Evolutionary conservation across 2,113 vertebrate genomes (phyloP).

Genomic region (Passer domesticus): DNA sequence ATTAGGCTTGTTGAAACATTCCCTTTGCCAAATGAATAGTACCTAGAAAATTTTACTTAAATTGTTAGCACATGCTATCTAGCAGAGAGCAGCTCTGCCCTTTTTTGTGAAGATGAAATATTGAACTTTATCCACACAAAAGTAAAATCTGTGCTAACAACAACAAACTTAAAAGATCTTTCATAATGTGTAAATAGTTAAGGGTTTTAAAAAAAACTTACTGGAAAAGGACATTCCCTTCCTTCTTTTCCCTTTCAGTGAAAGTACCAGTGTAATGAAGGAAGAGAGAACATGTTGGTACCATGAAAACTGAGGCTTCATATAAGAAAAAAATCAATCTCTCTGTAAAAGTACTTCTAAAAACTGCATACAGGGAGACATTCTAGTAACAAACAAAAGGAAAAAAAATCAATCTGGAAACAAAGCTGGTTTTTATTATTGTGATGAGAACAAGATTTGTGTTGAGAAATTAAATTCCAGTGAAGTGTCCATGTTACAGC

Average conservation of each 20-base stretch:
- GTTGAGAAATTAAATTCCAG: conserved; percentile 9
- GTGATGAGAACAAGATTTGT: not conserved
- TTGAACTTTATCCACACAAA: not conserved
- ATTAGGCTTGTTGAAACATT: not conserved
- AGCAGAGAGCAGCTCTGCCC: not conserved
- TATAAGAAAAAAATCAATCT: not conserved
- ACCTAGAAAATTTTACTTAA: not conserved
- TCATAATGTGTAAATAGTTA: not conserved
- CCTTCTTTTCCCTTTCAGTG: not conserved
- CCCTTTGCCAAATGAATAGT: not conserved
- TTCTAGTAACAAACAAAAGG: not conserved
- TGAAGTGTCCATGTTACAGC: not conserved
- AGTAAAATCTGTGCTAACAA: not conserved
- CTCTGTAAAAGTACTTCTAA: not conserved
- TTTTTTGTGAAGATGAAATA: not conserved
- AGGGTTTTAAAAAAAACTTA: not conserved
- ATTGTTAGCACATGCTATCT: not conserved
- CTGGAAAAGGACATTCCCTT: not conserved
- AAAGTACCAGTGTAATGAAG: not conserved
- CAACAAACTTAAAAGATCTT: not conserved
- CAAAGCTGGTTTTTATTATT: not conserved
- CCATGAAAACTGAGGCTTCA: not conserved
- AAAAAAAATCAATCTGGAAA: not conserved
- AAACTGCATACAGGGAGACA: not conserved
- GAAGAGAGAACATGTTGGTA: not conserved